Percentiles rank a stretch among this genome's conserved stretches.
Conservation (phyloP, 2,113 vertebrate species). For the Poecilia latipinna region DNA sequence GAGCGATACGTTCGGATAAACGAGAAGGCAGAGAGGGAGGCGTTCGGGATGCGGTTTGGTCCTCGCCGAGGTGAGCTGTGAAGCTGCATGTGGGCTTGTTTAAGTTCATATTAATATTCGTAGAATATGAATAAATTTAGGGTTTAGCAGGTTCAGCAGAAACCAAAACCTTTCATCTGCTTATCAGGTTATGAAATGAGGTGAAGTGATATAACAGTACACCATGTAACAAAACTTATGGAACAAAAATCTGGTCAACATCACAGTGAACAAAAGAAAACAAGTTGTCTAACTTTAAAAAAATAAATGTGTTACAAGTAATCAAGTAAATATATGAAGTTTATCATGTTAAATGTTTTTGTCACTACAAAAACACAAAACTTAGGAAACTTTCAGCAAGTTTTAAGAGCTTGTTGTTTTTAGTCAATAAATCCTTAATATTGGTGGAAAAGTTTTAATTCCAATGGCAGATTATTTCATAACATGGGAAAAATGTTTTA, state of each 20-base stretch:
- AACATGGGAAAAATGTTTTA: too few relatives aligned
- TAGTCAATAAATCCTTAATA: too few relatives aligned
- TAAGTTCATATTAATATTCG: slow-evolving; percentile 17
- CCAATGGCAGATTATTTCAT: too few relatives aligned
- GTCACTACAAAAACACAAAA: too few relatives aligned
- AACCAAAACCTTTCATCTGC: neutral
- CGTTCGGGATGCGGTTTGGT: slow-evolving; percentile 29
- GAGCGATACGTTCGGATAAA: slow-evolving; percentile 48
- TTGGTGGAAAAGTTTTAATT: too few relatives aligned
- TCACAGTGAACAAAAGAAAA: too few relatives aligned
- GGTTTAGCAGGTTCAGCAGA: neutral
- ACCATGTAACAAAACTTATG: neutral
- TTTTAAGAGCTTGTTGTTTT: too few relatives aligned
- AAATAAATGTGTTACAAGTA: too few relatives aligned
- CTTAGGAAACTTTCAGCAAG: too few relatives aligned
- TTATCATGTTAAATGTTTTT: too few relatives aligned
- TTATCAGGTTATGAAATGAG: neutral
- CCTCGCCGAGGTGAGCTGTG: neutral
- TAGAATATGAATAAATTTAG: neutral
- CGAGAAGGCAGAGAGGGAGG: slow-evolving; percentile 15
- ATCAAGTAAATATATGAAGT: too few relatives aligned
- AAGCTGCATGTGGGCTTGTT: slow-evolving; percentile 12
- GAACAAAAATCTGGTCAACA: neutral
- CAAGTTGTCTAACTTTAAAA: too few relatives aligned
- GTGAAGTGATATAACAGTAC: neutral